Evolutionary conservation across 2,888 invertebrate genomes (phyloP), one percentile per base, ranked within the genome.

Genomic region (Thecophora atra): DNA sequence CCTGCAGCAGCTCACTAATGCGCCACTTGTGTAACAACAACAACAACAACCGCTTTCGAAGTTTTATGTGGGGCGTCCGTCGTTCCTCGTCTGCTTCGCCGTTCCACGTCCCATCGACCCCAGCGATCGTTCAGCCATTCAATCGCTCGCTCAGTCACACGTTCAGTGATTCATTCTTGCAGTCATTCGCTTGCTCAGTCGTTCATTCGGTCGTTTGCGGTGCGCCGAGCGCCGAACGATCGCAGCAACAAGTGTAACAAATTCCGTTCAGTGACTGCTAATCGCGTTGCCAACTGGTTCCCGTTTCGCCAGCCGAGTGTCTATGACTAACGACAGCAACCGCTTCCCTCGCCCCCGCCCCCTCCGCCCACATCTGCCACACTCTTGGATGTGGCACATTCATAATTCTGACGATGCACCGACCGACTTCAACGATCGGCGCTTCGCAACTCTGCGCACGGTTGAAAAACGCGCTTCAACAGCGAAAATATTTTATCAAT

Each of bases 351-450:
- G 19, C 19, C 62, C 37, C n/a, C n/a, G n/a, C n/a, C n/a, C n/a
- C n/a, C n/a, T n/a, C n/a, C n/a, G n/a, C n/a, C n/a, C n/a, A n/a
- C n/a, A n/a, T n/a, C n/a, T n/a, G n/a, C n/a, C n/a, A n/a, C 24
- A 30, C 44, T 15, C 21, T 65, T 19, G 37, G 15, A 30, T n/a
- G 62, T 19, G 62, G 62, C 8, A n/a, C 37, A 37, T 28, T 60
- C 21, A 44, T 19, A 44, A 63, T 63, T 21, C 17, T 15, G 63
- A 63, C 42, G 44, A 21, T 17, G 44, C 42, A 64, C 44, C 21
- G 42, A 44, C 63, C 54, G 66, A 21, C 19, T 52, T 19, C 79
- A 78, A 77, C 79, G 74, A 75, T 74, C 73, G 30, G 44, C n/a
- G 58, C 15, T 54, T 52, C 52, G 26, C 51, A 24, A 21, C 58